Base-by-base conservation (phyloP, 2,797 vertebrate species). In the Columba guinea region DNA sequence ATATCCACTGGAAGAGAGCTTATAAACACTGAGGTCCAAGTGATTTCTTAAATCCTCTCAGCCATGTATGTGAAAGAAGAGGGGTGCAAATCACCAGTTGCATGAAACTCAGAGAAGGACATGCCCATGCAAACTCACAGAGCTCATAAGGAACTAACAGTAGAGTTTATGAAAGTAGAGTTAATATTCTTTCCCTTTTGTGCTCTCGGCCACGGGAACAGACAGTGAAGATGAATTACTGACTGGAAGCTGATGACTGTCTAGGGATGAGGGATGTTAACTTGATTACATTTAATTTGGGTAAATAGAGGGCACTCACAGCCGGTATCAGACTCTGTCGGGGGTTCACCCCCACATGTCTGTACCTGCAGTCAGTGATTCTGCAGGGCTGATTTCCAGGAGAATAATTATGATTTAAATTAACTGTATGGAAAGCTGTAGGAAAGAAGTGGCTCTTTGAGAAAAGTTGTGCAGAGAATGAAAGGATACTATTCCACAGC, bases 241-340 rank as follows among this genome's bases (percentile, higher is more conserved):
- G 41, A 52, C 18, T 58, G 49, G 89, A 48, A 77, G 64, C 59
- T 85, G 70, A 88, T 77, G 80, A 44, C 75, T 58, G 26, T 35
- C 55, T 56, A n/a, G 84, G 59, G 80, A 77, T 35, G n/a, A 62
- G 58, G 70, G 53, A 51, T 62, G 37, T 67, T 80, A 52, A 79
- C 49, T 84, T 3, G 1, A 13, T 82, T n/a, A 49, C n/a, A 48
- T 67, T 84, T 91, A 35, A 77, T 91, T 71, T 88, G 60, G 41
- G 52, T 67, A 74, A 80, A 71, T 12, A 65, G 28, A 90, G 44
- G 55, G 30, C n/a, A 41, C 70, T 34, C 64, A 52, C 53, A 84
- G 80, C 41, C 4, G 2, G 16, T 51, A 46, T 56, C 35, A 35
- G 64, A 12, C 49, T 35, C 20, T 0, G 1, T 1, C n/a, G 4